These are phyloP conservation scores for Chunga burmeisteri DNA, from an alignment of 2,113 vertebrate species.

Conservation along the genomic window DNA sequence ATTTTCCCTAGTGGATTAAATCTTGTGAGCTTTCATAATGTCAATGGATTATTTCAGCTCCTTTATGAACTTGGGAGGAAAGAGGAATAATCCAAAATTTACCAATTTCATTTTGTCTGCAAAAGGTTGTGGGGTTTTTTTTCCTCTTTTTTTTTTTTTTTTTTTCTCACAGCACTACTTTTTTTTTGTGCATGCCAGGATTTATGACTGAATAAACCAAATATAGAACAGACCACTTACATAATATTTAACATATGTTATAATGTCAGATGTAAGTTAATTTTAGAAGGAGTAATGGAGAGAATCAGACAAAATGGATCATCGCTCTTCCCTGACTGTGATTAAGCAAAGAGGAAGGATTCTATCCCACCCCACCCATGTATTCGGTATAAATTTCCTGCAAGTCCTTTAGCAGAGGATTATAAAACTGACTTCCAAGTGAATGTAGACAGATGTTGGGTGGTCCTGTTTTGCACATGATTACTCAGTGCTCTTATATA, in stretches of 20 bases:
- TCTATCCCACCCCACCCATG: slow-evolving; percentile 67
- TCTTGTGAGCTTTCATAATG: background rate
- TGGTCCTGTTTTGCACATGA: slow-evolving; percentile 57
- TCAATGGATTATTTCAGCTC: background rate
- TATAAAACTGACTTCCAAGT: slow-evolving; percentile 54
- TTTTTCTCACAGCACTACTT: background rate
- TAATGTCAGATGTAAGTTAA: slow-evolving; percentile 67
- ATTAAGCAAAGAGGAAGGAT: slow-evolving; percentile 70
- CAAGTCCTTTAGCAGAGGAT: slow-evolving; percentile 28
- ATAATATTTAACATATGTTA: slow-evolving; percentile 68
- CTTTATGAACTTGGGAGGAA: background rate
- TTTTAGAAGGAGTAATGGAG: slow-evolving; percentile 67
- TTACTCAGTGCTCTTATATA: slow-evolving; percentile 18
- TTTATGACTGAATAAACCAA: slow-evolving; percentile 65
- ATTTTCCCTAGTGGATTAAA: background rate
- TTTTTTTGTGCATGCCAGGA: slow-evolving; percentile 2
- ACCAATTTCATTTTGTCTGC: background rate
- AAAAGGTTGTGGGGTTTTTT: background rate
- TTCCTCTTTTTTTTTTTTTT: background rate
- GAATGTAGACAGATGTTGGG: slow-evolving; percentile 65
- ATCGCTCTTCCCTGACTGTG: slow-evolving; percentile 47
- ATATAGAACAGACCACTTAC: slow-evolving; percentile 62
- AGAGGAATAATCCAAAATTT: background rate
- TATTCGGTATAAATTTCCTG: slow-evolving; percentile 54
- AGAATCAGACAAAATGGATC: slow-evolving; percentile 62